Evolutionary conservation across 1,140 invertebrate genomes (phyloP).

Genomic region (Mizuhopecten yessoensis): DNA sequence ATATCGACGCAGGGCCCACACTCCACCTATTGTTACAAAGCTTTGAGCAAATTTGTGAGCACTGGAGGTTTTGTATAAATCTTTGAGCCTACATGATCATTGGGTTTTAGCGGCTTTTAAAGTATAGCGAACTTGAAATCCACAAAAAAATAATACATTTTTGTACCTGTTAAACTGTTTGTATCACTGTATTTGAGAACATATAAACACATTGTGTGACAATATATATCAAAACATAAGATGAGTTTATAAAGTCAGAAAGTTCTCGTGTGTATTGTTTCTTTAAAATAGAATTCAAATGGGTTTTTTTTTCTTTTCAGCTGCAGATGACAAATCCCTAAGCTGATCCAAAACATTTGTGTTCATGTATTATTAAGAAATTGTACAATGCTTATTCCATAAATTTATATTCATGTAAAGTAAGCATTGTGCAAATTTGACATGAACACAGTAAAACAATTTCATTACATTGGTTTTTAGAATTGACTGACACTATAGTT

Average conservation of each 20-base stretch:
- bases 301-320: too few relatives aligned
- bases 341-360: too few relatives aligned
- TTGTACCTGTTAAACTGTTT: not conserved
- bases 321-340: not conserved
- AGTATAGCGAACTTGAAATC: not conserved
- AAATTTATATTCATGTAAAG: not conserved
- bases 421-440: not conserved
- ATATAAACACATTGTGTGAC: not conserved
- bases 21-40: not conserved
- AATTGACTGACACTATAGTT: not conserved
- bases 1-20: constrained; percentile 31
- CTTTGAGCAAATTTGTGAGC: constrained; percentile 24
- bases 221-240: too few relatives aligned
- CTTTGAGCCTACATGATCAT: not conserved
- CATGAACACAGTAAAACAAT: not conserved
- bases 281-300: not conserved
- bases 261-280: too few relatives aligned
- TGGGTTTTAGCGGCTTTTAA: not conserved
- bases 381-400: not conserved
- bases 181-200: not conserved
- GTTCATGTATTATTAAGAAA: not conserved
- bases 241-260: too few relatives aligned
- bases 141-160: not conserved
- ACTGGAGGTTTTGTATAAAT: constrained; percentile 24
- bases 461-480: not conserved